These are phyloP conservation scores for Hybognathus amarus DNA, from an alignment of 2,797 vertebrate species.

Conservation along the genomic window DNA sequence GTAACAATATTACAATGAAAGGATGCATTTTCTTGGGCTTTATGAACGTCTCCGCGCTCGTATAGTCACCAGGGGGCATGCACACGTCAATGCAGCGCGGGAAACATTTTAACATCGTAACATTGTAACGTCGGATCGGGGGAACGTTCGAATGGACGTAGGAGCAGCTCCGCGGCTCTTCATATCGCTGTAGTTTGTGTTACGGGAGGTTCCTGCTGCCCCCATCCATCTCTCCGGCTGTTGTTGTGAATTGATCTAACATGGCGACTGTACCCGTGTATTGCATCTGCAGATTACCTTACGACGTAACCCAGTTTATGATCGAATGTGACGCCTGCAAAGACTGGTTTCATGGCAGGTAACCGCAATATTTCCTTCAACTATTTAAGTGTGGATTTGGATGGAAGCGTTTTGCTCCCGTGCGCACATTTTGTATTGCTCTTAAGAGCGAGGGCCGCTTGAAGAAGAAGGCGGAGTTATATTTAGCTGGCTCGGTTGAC, in stretches of 20 bases:
- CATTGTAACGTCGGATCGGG: slow-evolving; percentile 44
- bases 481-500: slow-evolving; percentile 70
- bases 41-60: slow-evolving; percentile 72
- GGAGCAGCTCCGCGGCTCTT: slow-evolving; percentile 70
- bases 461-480: slow-evolving; percentile 85
- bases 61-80: slow-evolving; percentile 85
- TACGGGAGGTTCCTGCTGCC: slow-evolving; percentile 79
- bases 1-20: slow-evolving; percentile 70
- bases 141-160: slow-evolving; percentile 58
- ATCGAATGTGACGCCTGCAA: slow-evolving; percentile 98
- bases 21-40: slow-evolving; percentile 73
- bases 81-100: slow-evolving; percentile 79
- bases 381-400: slow-evolving; percentile 60
- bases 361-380: slow-evolving; percentile 68
- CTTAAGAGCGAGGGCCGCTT: slow-evolving; percentile 76
- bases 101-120: slow-evolving; percentile 69
- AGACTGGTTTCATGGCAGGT: slow-evolving; percentile 99
- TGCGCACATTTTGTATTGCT: slow-evolving; percentile 73
- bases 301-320: slow-evolving; percentile 99
- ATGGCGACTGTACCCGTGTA: slow-evolving; percentile 99
- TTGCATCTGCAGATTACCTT: slow-evolving; percentile 98
- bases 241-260: slow-evolving; percentile 89
- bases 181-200: slow-evolving; percentile 72
- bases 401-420: slow-evolving; percentile 69
- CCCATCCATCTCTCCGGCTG: slow-evolving; percentile 76